A percentile compares a stretch with the other conserved stretches of the same genome.
phyloP scores from a whole-genome alignment of 1,140 invertebrate genomes.

The Tenebrio molitor region DNA sequence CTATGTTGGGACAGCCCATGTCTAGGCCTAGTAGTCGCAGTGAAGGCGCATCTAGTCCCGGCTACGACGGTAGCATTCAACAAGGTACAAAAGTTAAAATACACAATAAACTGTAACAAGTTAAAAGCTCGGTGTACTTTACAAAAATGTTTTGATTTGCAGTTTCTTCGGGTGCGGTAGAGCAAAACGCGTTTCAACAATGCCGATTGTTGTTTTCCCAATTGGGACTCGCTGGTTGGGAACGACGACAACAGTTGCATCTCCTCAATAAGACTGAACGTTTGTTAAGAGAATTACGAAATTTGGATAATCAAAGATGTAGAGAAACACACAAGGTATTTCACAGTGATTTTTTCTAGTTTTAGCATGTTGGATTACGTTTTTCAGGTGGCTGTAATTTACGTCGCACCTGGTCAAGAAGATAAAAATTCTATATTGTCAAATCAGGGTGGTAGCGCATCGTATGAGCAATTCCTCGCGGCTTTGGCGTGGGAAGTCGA shows the following conservation, averaged over 20 bases:
- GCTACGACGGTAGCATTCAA: slow-evolving; percentile 42
- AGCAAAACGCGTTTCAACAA: slow-evolving; percentile 81
- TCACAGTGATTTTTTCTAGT: background rate
- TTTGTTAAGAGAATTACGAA: slow-evolving; percentile 90
- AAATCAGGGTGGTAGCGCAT: slow-evolving; percentile 87
- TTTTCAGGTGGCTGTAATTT: slow-evolving; percentile 88
- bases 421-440: slow-evolving; percentile 93
- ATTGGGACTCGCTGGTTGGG: slow-evolving; percentile 90
- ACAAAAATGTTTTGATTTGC: too few species aligned
- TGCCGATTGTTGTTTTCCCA: slow-evolving; percentile 92
- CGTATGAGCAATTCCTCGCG: slow-evolving; percentile 95
- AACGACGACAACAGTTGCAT: slow-evolving; percentile 87
- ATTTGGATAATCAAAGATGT: slow-evolving; percentile 92
- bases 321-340: slow-evolving; percentile 97
- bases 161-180: slow-evolving; percentile 52
- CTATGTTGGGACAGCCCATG: slow-evolving; percentile 60
- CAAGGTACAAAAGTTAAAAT: slow-evolving; percentile 46
- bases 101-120: too few species aligned
- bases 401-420: slow-evolving; percentile 97
- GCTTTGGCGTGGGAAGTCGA: slow-evolving; percentile 97
- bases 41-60: slow-evolving; percentile 27
- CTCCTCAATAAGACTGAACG: slow-evolving; percentile 92
- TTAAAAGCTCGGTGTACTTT: too few species aligned
- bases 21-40: slow-evolving; percentile 53
- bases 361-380: background rate